Percentiles rank a stretch among this genome's conserved stretches.
Evolutionary conservation across 2,797 vertebrate species (phyloP).

Genomic region (Sebastolobus alascanus): DNA sequence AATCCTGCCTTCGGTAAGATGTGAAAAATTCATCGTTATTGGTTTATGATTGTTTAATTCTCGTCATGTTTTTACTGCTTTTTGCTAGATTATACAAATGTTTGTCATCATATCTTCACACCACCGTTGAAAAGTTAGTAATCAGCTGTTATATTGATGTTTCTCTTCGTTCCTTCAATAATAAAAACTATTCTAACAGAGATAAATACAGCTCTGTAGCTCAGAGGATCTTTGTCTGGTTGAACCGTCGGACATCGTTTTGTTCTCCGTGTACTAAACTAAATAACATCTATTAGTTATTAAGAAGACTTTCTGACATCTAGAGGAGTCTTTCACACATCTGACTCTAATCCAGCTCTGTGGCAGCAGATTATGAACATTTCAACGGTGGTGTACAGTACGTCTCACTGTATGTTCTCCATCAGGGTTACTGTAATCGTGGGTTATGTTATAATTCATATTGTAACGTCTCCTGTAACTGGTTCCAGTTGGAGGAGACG

Average conservation of each 20-base stretch:
- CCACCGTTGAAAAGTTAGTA: background rate
- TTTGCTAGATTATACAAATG: background rate
- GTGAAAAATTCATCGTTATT: background rate
- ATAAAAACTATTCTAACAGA: background rate
- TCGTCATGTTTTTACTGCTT: background rate
- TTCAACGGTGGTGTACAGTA: no score
- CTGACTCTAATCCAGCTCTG: no score
- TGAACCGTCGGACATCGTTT: no score
- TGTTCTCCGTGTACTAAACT: no score
- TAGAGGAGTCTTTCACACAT: no score
- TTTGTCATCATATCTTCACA: background rate
- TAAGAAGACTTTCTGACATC: no score
- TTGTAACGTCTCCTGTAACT: background rate
- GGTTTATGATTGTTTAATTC: background rate
- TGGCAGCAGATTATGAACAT: no score
- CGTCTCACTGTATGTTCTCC: background rate
- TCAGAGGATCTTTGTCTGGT: no score
- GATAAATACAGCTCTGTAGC: no score
- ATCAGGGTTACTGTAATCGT: background rate
- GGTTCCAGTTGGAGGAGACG: constrained; percentile 91
- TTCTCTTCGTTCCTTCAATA: background rate
- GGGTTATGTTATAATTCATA: background rate
- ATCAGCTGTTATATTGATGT: background rate
- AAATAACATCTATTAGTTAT: no score
- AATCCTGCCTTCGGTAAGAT: constrained; percentile 92